Evolutionary conservation across 2,797 vertebrate species (phyloP), one percentile per base, ranked within the genome.

Genomic region (Gobionotothen gibberifrons): DNA sequence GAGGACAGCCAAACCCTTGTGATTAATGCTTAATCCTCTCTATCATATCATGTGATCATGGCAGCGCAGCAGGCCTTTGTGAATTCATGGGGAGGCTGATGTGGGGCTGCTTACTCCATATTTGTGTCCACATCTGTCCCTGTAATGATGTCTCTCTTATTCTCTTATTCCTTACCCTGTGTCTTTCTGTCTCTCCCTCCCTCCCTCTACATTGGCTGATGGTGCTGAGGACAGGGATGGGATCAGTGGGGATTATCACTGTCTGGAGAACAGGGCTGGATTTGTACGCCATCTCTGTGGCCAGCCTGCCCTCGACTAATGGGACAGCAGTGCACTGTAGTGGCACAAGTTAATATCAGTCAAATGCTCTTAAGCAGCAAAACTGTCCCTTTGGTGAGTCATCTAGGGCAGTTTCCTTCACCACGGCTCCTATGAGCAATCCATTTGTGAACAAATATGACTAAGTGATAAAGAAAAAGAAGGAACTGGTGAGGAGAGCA

Each of bases 21-120:
- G 90, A 93, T 93, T 92, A 93, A 88, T 73, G 89, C 83, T 67
- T 93, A 92, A 92, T 93, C 91, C 91, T 84, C 87, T 85, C 76
- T 76, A 70, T 81, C 84, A 89, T 92, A 91, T 93, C 91, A 91
- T 91, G 90, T 90, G 89, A 92, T 90, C 87, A 79, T 83, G 85
- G 82, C 85, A 80, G 85, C 71, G n/a, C 74, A 62, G 82, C 63
- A 78, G 88, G 89, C 82, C 83, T 90, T 89, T 85, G 84, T 88
- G 82, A 84, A 85, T 87, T 87, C 82, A 87, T 32, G 15, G 82
- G 72, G 57, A 67, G 72, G 78, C 78, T 74, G 85, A 81, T 66
- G 76, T 59, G 48, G 42, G 55, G 66, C 76, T 79, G 76, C 81
- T 85, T 73, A 76, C 69, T 87, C 74, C 74, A 69, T 70, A 79